Evolutionary conservation across 2,113 vertebrate species (phyloP).

Genomic region (Kryptolebias marmoratus): DNA sequence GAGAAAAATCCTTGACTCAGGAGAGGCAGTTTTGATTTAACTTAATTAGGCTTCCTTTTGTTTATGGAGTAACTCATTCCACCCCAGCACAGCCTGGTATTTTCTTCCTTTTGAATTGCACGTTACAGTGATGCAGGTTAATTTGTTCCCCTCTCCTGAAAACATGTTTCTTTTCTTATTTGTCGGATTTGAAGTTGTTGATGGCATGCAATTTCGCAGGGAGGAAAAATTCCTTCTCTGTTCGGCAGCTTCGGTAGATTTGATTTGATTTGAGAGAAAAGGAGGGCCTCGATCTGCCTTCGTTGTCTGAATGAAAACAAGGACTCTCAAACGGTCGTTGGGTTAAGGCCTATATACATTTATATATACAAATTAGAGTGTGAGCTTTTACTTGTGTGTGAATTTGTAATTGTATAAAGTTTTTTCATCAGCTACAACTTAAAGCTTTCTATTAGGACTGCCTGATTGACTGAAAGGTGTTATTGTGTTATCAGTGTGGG

Average conservation of each 20-base stretch:
- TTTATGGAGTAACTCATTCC: constrained; percentile 12
- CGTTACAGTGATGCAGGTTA: constrained; percentile 43
- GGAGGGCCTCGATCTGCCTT: constrained; percentile 30
- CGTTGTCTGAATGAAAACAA: constrained; percentile 24
- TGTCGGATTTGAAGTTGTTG: background rate
- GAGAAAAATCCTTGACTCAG: constrained; percentile 3
- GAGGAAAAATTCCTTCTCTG: constrained; percentile 2
- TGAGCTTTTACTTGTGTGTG: constrained; percentile 20
- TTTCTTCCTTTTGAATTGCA: constrained; percentile 24
- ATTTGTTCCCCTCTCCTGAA: constrained; percentile 42
- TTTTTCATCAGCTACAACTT: no score
- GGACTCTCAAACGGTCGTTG: constrained; percentile 31
- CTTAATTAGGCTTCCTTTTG: background rate
- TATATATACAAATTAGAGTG: background rate
- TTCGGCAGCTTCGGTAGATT: constrained; percentile 27
- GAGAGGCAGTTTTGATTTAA: background rate
- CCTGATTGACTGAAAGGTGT: no score
- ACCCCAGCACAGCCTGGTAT: constrained; percentile 4
- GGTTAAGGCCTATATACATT: constrained; percentile 30
- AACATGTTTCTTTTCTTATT: constrained; percentile 1
- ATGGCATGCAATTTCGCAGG: constrained; percentile 10
- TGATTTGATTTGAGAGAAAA: constrained; percentile 33
- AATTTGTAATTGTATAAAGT: no score
- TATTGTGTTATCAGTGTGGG: no score
- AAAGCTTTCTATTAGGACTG: no score